Base-by-base conservation (phyloP, 2,113 vertebrate genomes). In the Bambusicola thoracicus region DNA sequence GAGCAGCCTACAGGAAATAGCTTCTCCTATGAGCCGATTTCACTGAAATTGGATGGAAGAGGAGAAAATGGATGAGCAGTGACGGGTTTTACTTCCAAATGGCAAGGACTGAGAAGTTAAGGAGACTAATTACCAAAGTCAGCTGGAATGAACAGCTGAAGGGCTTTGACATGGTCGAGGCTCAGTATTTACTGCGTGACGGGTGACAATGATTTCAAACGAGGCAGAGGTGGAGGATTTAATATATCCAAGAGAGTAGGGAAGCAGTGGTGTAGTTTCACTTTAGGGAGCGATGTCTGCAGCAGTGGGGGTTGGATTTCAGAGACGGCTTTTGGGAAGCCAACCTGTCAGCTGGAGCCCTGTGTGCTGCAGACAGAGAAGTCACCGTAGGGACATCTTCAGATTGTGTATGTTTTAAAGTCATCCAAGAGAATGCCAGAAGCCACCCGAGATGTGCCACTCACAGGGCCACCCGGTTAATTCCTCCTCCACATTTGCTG, bases 1-100 rank as follows among this genome's bases (percentile, higher is more conserved):
- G 43, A 95, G 85, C 68, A 93, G 90, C 56, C 80, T 43, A 6
- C 20, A 62, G 80, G 78, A 96, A 90, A 94, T 29, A 85, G 49
- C 61, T 89, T 27, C 38, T 62, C 38, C 75, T 59, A 24, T 21
- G 77, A 65, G 38, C 46, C 1, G 8, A 24, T 77, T 90, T 73
- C 61, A 34, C 82, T 68, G 80, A 32, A 92, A 87, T 10, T 8
- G 32, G 18, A 8, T 63, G 68, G 65, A 88, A 87, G 70, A 76
- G 62, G 27, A 74, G 72, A 51, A 90, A 94, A 86, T 3, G 46
- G 82, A 93, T 93, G 51, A 43, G 61, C 65, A 72, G 13, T 56
- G 73, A 65, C 65, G 78, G 61, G 43, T 55, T 84, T 93, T 34
- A 51, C 72, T 93, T 88, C 74, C 46, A 38, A 88, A 83, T 18